These are phyloP conservation scores for Sinosuthora webbiana DNA, from an alignment of 2,113 vertebrate genomes.

Conservation along the genomic window DNA sequence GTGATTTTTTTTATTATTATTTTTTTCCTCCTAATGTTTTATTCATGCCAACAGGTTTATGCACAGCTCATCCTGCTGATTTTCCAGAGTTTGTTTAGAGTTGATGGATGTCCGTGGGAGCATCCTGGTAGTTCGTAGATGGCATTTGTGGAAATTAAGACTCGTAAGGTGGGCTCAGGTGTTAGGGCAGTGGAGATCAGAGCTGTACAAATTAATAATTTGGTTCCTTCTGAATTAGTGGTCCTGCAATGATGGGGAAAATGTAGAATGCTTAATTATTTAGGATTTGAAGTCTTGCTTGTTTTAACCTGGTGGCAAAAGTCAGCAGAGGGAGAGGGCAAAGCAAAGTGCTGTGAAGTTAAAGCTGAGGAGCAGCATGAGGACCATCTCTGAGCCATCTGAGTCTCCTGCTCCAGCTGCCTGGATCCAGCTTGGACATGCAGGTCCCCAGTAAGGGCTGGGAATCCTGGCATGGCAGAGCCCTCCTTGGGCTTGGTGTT, in stretches of 20 bases:
- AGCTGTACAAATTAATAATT: background rate
- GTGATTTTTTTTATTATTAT: background rate
- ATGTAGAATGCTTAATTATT: background rate
- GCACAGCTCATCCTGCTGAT: background rate
- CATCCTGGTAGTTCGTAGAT: background rate
- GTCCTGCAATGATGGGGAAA: background rate
- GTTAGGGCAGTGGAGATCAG: background rate
- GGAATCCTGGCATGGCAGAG: background rate
- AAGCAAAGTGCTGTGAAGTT: background rate
- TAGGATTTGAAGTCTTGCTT: background rate
- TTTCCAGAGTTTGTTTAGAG: background rate
- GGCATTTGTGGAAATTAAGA: background rate
- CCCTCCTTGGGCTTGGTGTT: fast-evolving
- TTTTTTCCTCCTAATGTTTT: background rate
- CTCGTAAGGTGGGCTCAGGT: fast-evolving
- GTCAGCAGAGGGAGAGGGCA: background rate
- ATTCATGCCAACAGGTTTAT: background rate
- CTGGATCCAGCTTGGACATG: fast-evolving
- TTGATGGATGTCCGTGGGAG: fast-evolving
- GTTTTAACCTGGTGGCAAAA: background rate
- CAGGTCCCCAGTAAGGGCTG: fast-evolving
- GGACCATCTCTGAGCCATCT: fast-evolving
- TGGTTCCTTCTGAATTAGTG: background rate
- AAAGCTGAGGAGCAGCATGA: background rate
- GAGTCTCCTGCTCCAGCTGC: background rate